Percentiles rank a stretch among this genome's conserved stretches.
These are phyloP conservation scores for Erithacus rubecula DNA, from an alignment of 2,797 vertebrate genomes.

Conservation along the genomic window DNA sequence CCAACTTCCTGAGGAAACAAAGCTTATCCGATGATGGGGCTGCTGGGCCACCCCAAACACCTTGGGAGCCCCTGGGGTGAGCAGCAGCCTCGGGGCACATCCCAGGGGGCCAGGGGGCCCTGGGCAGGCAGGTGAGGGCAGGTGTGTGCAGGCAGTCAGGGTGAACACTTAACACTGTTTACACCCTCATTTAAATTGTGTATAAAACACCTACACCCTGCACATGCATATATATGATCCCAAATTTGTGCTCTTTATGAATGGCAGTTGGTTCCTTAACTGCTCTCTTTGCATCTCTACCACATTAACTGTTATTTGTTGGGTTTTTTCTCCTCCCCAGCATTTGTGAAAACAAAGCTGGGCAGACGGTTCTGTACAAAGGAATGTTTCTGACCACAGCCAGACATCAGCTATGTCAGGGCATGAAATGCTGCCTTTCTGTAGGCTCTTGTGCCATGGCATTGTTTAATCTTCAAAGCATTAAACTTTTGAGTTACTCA, in stretches of 20 bases:
- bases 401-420: slow-evolving; percentile 52
- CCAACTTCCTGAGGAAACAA: slow-evolving; percentile 38
- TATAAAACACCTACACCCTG: background rate
- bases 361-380: slow-evolving; percentile 5
- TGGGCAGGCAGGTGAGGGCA: background rate
- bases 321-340: background rate
- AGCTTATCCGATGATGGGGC: background rate
- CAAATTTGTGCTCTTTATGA: background rate
- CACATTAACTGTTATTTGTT: background rate
- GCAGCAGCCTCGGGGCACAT: background rate
- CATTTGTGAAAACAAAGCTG: slow-evolving; percentile 41
- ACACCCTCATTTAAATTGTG: background rate
- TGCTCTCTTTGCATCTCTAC: slow-evolving; percentile 21
- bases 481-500: slow-evolving; percentile 32
- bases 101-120: background rate
- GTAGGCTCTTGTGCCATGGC: slow-evolving; percentile 21
- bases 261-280: slow-evolving; percentile 10
- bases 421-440: slow-evolving; percentile 21
- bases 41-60: background rate
- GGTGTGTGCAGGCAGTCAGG: background rate
- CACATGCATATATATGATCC: background rate
- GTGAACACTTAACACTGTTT: background rate
- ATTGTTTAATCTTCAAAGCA: slow-evolving; percentile 56
- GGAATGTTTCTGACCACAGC: slow-evolving; percentile 53
- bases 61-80: background rate